Base-by-base conservation (phyloP, 2,113 vertebrate species). In the Anhinga rufa region DNA sequence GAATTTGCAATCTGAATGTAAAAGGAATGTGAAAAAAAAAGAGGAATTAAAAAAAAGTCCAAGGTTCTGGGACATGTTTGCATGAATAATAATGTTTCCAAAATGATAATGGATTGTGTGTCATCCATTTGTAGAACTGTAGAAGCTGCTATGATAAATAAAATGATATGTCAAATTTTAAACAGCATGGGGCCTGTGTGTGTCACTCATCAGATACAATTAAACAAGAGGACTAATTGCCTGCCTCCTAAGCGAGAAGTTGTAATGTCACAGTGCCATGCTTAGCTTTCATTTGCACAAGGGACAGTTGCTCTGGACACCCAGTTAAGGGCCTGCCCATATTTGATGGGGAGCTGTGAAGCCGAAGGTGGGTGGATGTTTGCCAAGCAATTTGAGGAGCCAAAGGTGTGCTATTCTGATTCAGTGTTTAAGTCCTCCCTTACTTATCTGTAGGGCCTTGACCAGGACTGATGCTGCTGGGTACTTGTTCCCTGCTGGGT, bases 71-170 rank as follows among this genome's bases (percentile, higher is more conserved):
- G 87, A 81, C 90, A 70, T 70, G 42, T 95, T 95, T 97, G 36
- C 81, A 72, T 93, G 90, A 84, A 90, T 94, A 95, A 94, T 96
- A 95, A 95, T 91, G 90, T 81, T 88, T 91, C 92, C 87, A 91
- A 97, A 96, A 95, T 68, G 75, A 92, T 95, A 94, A 96, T 91
- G 83, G 83, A n/a, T 78, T 91, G 86, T 64, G 66, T 95, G 89
- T 80, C 92, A 96, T 95, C 95, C 91, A 88, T 97, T 97, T 96
- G 91, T 95, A 91, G 89, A 94, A 83, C 87, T 91, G 90, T 58
- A 93, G 82, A 88, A 87, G 69, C 86, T 69, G 80, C 77, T 90
- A 57, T 57, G 74, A 93, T 90, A 97, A 97, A 95, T 95, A 95
- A 97, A 96, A 96, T 0, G 22, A 44, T 86, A 93, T 4, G 40